Base-by-base conservation (phyloP, 1,140 invertebrate species). In the Drosophila asahinai region DNA sequence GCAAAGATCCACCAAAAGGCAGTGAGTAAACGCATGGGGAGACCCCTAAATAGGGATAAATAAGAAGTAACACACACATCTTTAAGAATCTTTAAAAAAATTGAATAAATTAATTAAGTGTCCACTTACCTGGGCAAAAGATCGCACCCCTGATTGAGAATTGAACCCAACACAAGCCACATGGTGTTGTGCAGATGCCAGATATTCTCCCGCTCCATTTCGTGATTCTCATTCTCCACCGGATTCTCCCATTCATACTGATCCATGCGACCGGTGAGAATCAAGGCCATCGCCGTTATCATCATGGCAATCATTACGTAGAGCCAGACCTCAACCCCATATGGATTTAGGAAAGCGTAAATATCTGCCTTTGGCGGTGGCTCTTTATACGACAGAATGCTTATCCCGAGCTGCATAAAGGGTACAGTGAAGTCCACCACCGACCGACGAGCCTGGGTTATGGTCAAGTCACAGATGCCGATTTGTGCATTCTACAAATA, bases 1-100 rank as follows among this genome's bases (percentile, higher is more conserved):
- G 97, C 97, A 90, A 99, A 99, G 81, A 99, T 98, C 97, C 97
- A 99, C 98, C 98, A 99, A 93, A 97, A 97, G 0, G 96, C 96
- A 0, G 96, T 96, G 0, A 97, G 94, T 93, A 97, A 95, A 12
- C 97, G 94, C n/a, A 97, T 97, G 0, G 97, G 97, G 48, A 96
- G 94, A 4, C 96, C 96, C 89, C 97, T 97, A 25, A 8, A 11
- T 9, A 8, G 30, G 8, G 8, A 33, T 9, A 33, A 33, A 33
- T 33, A 33, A 9, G 1, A 33, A 7, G 7, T 6, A 7, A 30
- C 27, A 7, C 27, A 7, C 27, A n/a, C n/a, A n/a, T n/a, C n/a
- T n/a, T n/a, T n/a, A n/a, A n/a, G n/a, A n/a, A n/a, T n/a, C n/a
- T n/a, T n/a, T n/a, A n/a, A n/a, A n/a, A n/a, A 19, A 19, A 19